phyloP scores from a whole-genome alignment of 2,113 vertebrate genomes.

The Dicerorhinus sumatrensis region DNA sequence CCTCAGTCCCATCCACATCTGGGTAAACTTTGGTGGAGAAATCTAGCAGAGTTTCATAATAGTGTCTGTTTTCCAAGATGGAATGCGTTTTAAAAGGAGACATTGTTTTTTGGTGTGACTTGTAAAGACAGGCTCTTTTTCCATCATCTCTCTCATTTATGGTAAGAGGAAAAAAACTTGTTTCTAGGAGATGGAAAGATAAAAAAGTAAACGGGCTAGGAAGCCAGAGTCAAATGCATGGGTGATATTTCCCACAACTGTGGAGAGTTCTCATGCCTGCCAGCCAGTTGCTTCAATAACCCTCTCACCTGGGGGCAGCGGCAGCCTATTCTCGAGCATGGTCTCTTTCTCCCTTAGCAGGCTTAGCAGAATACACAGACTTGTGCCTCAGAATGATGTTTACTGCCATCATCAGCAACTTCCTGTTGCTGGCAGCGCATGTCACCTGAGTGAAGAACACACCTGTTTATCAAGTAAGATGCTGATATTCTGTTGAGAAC shows the following conservation, averaged over 20 bases:
- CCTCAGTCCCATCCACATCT: background rate
- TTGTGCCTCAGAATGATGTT: background rate
- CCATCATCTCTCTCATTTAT: background rate
- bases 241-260: background rate
- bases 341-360: background rate
- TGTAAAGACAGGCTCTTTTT: background rate
- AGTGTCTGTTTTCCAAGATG: background rate
- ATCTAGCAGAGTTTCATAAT: background rate
- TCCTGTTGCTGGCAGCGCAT: background rate
- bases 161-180: background rate
- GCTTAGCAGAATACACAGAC: background rate
- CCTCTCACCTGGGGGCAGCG: background rate
- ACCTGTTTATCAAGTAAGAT: background rate
- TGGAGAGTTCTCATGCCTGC: background rate
- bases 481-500: background rate
- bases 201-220: background rate
- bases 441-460: background rate
- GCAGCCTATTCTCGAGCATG: background rate
- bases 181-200: background rate
- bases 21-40: background rate
- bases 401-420: background rate
- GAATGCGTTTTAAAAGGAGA: background rate
- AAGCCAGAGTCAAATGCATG: background rate
- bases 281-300: background rate
- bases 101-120: background rate